phyloP scores from a whole-genome alignment of 1,140 invertebrate species.

The Pachypeltis micranthus region DNA sequence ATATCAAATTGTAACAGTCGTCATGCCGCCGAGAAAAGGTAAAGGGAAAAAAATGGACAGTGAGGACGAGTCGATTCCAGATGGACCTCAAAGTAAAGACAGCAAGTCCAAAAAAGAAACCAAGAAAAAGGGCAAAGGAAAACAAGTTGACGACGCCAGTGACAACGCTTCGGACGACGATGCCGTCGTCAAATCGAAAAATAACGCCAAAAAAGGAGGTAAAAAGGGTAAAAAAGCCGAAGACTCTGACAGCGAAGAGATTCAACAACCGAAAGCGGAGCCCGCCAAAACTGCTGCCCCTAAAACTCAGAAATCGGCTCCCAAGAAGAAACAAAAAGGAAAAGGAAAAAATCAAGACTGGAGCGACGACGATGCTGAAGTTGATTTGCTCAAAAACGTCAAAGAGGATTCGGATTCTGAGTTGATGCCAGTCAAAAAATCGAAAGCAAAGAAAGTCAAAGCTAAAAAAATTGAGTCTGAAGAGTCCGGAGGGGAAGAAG shows the following conservation, averaged over 20 bases:
- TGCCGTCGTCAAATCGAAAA: slow-evolving; percentile 29
- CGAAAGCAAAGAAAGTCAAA: slow-evolving; percentile 1
- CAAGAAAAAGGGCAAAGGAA: slow-evolving; percentile 33
- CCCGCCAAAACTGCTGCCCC: not conserved
- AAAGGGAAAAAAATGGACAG: slow-evolving; percentile 21
- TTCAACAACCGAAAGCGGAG: slow-evolving; percentile 26
- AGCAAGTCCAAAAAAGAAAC: slow-evolving; percentile 27
- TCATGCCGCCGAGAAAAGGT: slow-evolving; percentile 24
- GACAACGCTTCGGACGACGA: slow-evolving; percentile 33
- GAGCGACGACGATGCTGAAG: slow-evolving; percentile 32
- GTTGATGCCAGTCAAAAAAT: slow-evolving; percentile 1
- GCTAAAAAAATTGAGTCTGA: not conserved
- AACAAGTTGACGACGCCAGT: slow-evolving; percentile 22
- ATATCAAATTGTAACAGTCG: not conserved
- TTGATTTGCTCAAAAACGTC: slow-evolving; percentile 14
- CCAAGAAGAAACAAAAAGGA: slow-evolving; percentile 22
- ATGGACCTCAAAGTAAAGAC: slow-evolving; percentile 34
- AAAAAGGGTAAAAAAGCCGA: slow-evolving; percentile 18
- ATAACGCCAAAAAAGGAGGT: slow-evolving; percentile 15
- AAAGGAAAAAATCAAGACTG: slow-evolving; percentile 26
- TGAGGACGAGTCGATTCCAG: slow-evolving; percentile 37
- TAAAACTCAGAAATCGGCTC: not conserved
- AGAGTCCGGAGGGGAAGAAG: not conserved
- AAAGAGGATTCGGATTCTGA: slow-evolving; percentile 19
- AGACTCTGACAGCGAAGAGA: slow-evolving; percentile 21